Percentiles rank a stretch among this genome's conserved stretches.
phyloP scores from a whole-genome alignment of 2,888 invertebrate species.

The Chymomyza fuscimana region DNA sequence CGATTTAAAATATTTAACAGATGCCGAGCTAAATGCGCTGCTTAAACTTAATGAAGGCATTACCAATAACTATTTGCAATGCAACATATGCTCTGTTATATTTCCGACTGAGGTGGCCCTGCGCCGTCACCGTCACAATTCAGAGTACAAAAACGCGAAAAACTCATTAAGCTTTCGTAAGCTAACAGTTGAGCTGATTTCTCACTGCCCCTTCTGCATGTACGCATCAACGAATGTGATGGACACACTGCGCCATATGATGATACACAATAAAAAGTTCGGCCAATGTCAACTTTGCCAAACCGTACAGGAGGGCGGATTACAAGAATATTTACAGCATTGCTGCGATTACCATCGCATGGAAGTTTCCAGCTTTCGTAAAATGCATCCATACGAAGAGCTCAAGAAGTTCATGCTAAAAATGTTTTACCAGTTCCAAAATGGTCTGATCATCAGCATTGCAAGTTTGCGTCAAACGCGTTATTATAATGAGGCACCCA shows the following conservation, averaged over 20 bases:
- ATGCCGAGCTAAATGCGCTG: constrained; percentile 44
- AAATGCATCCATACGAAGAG: constrained; percentile 46
- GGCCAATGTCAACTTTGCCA: constrained; percentile 66
- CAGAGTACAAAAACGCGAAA: no score
- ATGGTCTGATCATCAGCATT: no score
- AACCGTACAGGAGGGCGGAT: constrained; percentile 34
- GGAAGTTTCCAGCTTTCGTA: constrained; percentile 49
- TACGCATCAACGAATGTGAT: no score
- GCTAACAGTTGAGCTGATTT: no score
- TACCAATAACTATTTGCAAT: constrained; percentile 61
- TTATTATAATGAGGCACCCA: no score
- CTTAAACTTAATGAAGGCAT: constrained; percentile 31
- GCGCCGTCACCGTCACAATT: no score
- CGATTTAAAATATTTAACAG: constrained; percentile 61
- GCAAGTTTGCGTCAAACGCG: no score
- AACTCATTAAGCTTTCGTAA: no score
- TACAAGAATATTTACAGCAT: constrained; percentile 73
- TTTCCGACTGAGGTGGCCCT: no score
- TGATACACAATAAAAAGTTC: constrained; percentile 71
- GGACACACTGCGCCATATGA: no score
- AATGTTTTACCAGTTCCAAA: no score
- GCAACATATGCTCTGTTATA: constrained; percentile 29
- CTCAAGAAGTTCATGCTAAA: constrained; percentile 60
- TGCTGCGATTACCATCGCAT: constrained; percentile 60
- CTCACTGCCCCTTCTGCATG: no score